Evolutionary conservation across 2,797 vertebrate species (phyloP), one percentile per base, ranked within the genome.

Genomic region (Microctenopoma stevenorrisi): DNA sequence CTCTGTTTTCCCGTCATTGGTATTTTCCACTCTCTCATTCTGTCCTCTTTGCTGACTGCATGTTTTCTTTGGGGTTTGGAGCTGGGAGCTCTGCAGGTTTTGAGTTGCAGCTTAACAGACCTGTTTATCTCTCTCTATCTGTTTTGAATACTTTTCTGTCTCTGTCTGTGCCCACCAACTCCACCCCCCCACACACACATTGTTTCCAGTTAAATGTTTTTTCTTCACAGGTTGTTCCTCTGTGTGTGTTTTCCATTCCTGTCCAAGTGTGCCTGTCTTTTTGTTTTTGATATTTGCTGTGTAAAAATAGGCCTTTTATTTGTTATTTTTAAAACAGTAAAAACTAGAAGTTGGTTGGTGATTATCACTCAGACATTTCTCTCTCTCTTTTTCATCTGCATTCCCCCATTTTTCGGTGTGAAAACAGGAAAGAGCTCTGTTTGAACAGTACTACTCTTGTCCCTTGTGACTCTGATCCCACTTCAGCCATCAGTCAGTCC

Each of bases 21-120:
- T 90, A 91, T 91, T 93, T 92, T 93, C 91, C 91, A 92, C 89
- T 90, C 88, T 86, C 89, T 89, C 89, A 91, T 81, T 87, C 83
- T 83, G 81, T 85, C 72, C 86, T 83, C 76, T 91, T 88, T 91
- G 92, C 89, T 92, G 88, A 92, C 89, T 88, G 83, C 83, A 81
- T 88, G 87, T 81, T 90, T 92, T 91, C 85, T 82, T 79, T 86
- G 84, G 83, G 86, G 81, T 82, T 89, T 85, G 82, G 79, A 84
- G 70, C 83, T 53, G 44, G 81, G 77, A 76, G 78, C 81, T 82
- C 30, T 70, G 83, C 77, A 66, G 74, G 70, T 64, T 82, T 76
- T 81, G 56, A 72, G 72, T 10, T 75, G 78, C 86, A 76, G 84
- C 86, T 76, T 26, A 61, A 67, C 33, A 2, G 62, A 81, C 56